Evolutionary conservation across 2,797 vertebrate genomes (phyloP), one percentile per base, ranked within the genome.

Genomic region (Lepilemur ruficaudatus): DNA sequence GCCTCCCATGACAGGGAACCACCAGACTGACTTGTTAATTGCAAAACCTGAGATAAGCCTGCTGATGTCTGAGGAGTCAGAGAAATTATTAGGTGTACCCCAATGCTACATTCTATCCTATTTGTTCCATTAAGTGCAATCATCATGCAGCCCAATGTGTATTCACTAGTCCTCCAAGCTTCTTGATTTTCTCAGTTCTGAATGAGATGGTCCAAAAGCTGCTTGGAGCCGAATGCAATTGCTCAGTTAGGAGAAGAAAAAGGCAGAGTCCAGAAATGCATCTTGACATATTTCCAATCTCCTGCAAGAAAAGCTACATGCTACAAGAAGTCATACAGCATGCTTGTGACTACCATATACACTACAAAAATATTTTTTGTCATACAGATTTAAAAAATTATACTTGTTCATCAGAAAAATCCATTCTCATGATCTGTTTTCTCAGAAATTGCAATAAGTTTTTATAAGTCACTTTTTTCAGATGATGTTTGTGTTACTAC

Each of bases 401-500:
- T 6, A 61, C 23, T 94, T 76, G 63, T 75, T 93, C 46, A 67
- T 89, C 48, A 72, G 12, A 95, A 65, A 46, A 87, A 85, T 69
- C 35, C 41, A 20, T 82, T 82, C 86, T 88, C 22, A 12, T 17
- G 4, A 63, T 93, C 63, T 70, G 13, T 82, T 93, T 89, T 79
- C 83, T 94, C 32, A 52, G 67, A 94, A 95, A 90, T 1, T 85
- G 13, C 76, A 50, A 65, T 12, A 89, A 70, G 80, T 43, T 82
- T 85, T 55, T 63, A 9, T 80, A 96, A 76, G 63, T 91, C 65
- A 75, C 55, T 93, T 93, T 69, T 93, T 82, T 88, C 73, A 82
- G 15, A 41, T 28, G 32, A 89, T 88, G 30, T 70, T 63, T 90
- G 2, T 28, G 82, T 41, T 70, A 76, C 20, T 50, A 46, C 32